A percentile compares a stretch with the other conserved stretches of the same genome.
Evolutionary conservation across 23 tunicate species (phyloP).

Genomic region (Pegea sp.): DNA sequence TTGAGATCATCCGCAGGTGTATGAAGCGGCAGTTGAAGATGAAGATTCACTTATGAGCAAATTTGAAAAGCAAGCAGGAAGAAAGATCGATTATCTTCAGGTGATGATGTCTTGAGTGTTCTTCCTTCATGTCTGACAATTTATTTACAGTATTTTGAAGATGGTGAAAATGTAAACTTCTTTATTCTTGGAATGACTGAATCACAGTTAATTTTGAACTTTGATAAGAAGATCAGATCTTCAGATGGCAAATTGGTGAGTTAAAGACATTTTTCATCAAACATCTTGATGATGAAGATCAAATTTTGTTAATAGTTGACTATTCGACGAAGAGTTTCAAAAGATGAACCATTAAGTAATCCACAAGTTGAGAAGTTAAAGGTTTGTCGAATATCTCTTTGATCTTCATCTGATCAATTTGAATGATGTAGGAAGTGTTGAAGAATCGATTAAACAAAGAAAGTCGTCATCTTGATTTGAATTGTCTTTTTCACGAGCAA

Average conservation of each 20-base stretch:
- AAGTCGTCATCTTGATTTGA: conserved; percentile 8
- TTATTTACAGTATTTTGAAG: conserved; percentile 16
- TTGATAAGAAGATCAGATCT: conserved; percentile 11
- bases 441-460: conserved; percentile 6
- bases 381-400: conserved; percentile 1
- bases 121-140: too few relatives aligned
- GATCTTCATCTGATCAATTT: not conserved
- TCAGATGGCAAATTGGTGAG: conserved; percentile 26
- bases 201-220: conserved; percentile 7
- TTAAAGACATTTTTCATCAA: not conserved
- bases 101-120: too few relatives aligned
- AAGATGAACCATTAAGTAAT: conserved; percentile 1
- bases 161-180: conserved; percentile 13
- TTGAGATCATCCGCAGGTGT: too few relatives aligned
- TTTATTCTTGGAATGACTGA: conserved; percentile 7
- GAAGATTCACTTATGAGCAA: too few relatives aligned
- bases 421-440: conserved; percentile 12
- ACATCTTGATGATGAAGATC: not conserved
- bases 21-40: too few relatives aligned
- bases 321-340: not conserved
- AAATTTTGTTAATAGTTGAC: not conserved
- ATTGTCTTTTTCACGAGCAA: conserved; percentile 5
- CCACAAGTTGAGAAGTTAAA: conserved; percentile 3
- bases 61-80: too few relatives aligned
- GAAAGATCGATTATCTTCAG: too few relatives aligned